Evolutionary conservation across 2,888 invertebrate species (phyloP).

Genomic region (Stegophylla sp.): DNA sequence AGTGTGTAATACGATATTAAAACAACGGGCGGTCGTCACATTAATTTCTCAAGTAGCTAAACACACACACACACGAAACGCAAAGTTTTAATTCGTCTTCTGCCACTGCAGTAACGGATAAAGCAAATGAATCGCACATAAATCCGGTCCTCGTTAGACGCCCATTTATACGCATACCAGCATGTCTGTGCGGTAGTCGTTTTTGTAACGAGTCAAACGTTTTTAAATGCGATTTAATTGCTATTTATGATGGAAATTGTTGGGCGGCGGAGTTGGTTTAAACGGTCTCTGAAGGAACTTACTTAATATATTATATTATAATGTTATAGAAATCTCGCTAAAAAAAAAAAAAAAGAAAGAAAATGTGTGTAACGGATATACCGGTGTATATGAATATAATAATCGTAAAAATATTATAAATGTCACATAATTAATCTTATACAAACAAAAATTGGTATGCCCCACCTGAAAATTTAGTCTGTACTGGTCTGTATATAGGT

Average conservation of each 20-base stretch:
- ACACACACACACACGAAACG: slow-evolving; percentile 4
- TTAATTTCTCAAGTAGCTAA: slow-evolving; percentile 57
- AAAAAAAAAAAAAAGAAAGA: too few species aligned
- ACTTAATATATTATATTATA: too few species aligned
- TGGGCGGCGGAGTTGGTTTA: neutral
- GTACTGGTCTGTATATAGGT: too few species aligned
- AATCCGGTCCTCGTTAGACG: neutral
- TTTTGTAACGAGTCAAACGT: neutral
- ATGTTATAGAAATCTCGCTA: too few species aligned
- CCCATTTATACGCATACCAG: too few species aligned
- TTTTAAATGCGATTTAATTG: slow-evolving; percentile 5
- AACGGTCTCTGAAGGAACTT: neutral
- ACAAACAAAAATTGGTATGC: too few species aligned
- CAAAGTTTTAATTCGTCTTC: slow-evolving; percentile 20
- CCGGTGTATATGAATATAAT: too few species aligned
- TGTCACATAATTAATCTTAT: too few species aligned
- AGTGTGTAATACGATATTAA: slow-evolving; percentile 50
- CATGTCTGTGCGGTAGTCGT: neutral
- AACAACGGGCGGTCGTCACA: slow-evolving; percentile 54
- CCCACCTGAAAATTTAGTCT: too few species aligned
- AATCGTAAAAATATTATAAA: too few species aligned
- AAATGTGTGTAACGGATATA: too few species aligned
- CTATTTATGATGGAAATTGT: slow-evolving; percentile 1
- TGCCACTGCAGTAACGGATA: neutral
- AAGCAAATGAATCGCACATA: neutral